Base-by-base conservation (phyloP, 2,113 vertebrate species). In the Aptenodytes patagonicus region DNA sequence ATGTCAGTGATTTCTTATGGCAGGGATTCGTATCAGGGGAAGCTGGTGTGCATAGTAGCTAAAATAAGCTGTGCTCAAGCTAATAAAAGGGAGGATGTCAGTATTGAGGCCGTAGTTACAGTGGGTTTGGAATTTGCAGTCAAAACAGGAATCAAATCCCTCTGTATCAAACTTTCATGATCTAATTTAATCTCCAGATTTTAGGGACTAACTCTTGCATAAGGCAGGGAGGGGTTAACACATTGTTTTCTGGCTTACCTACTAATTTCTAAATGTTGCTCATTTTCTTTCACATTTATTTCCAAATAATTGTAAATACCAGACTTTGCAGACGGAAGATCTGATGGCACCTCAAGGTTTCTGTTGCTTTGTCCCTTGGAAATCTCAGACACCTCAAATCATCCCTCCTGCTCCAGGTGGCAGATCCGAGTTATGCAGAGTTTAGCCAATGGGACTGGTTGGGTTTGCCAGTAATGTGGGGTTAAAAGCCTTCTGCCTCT, bases 21-120 rank as follows among this genome's bases (percentile, higher is more conserved):
- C 95, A 97, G 92, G 83, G 78, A 92, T 94, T 97, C 88, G 5
- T 69, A 36, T 64, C 69, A 95, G 89, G 81, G 79, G 95, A 97
- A 98, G 94, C 83, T 92, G 95, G 64, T 92, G 65, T 75, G 84
- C 84, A 91, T 91, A 79, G 66, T 58, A 93, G 89, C 96, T 96
- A 91, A 98, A 97, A 95, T 83, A 87, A 97, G 96, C 32, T 97
- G 84, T 94, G 89, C 83, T 97, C 88, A 64, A 17, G 60, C 7
- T 7, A 76, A 36, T 89, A 78, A 84, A 86, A 92, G 18, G 44
- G 71, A 81, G 38, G 47, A 70, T 68, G 57, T 62, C 77, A 64
- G 46, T 78, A 80, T 4, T 78, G 82, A 93, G 64, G 55, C 79
- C 42, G n/a, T 13, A 83, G 25, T 76, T 77, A 86, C 84, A 88